These are phyloP conservation scores for Sarotherodon lohbergeri DNA, from an alignment of 2,113 vertebrate genomes.

Conservation along the genomic window DNA sequence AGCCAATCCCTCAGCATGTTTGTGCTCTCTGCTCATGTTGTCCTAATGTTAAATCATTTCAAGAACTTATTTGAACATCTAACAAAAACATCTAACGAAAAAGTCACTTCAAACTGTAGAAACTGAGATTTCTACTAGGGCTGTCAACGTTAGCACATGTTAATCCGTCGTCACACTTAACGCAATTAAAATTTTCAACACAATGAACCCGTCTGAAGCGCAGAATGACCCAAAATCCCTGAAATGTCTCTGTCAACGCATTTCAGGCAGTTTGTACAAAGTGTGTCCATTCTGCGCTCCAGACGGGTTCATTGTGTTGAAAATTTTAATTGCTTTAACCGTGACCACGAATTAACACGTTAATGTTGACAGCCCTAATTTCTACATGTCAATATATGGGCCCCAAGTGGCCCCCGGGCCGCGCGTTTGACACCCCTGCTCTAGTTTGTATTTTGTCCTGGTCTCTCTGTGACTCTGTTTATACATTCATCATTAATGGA, in stretches of 20 bases:
- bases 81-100: background rate
- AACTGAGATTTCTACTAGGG: background rate
- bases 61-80: background rate
- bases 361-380: accelerated
- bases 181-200: background rate
- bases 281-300: background rate
- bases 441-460: background rate
- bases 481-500: background rate
- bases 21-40: accelerated
- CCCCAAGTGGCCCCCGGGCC: background rate
- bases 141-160: background rate
- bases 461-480: background rate
- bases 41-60: no score
- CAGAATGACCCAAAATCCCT: accelerated
- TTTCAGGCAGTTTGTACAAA: background rate
- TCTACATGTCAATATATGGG: background rate
- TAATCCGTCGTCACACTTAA: background rate
- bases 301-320: background rate
- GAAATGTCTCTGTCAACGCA: background rate
- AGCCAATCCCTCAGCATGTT: background rate
- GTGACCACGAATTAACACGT: accelerated
- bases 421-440: background rate
- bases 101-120: background rate
- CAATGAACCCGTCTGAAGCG: accelerated
- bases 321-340: background rate